phyloP scores from a whole-genome alignment of 1,140 invertebrate species.

The Cotesia vestalis region DNA sequence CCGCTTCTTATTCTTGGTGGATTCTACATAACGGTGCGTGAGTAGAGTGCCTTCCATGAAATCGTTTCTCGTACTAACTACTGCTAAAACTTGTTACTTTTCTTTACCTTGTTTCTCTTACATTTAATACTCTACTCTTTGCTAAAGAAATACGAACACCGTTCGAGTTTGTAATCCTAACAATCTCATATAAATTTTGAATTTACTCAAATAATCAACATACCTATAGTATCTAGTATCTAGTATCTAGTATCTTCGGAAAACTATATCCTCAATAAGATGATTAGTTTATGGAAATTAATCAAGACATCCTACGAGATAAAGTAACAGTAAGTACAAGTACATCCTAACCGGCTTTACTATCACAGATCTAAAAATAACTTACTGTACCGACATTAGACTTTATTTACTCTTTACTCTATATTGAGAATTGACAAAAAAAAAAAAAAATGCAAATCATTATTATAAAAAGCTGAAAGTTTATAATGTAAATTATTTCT shows the following conservation, averaged over 20 bases:
- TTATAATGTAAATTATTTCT: no score
- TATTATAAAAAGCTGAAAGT: no score
- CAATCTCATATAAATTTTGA: slow-evolving; percentile 1
- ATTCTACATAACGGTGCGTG: slow-evolving; percentile 35
- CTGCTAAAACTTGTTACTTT: neutral
- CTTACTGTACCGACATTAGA: neutral
- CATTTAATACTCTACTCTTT: neutral
- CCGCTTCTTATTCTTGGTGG: slow-evolving; percentile 19
- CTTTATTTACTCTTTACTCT: no score
- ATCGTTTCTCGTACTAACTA: neutral
- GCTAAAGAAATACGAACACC: no score
- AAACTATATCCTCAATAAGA: slow-evolving; percentile 14
- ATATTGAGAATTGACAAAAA: no score
- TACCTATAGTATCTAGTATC: neutral
- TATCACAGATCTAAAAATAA: slow-evolving; percentile 1
- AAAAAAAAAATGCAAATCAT: no score
- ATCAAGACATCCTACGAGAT: neutral
- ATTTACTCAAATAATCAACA: slow-evolving; percentile 1
- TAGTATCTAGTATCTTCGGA: neutral
- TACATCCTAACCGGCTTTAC: neutral
- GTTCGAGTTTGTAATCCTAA: neutral
- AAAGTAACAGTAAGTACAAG: slow-evolving; percentile 4
- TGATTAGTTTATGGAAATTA: slow-evolving; percentile 22
- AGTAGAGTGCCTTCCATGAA: neutral
- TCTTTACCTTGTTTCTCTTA: neutral